A percentile compares a stretch with the other conserved stretches of the same genome.
These are phyloP conservation scores for Petroica traversi DNA, from an alignment of 2,113 vertebrate genomes.

Conservation along the genomic window DNA sequence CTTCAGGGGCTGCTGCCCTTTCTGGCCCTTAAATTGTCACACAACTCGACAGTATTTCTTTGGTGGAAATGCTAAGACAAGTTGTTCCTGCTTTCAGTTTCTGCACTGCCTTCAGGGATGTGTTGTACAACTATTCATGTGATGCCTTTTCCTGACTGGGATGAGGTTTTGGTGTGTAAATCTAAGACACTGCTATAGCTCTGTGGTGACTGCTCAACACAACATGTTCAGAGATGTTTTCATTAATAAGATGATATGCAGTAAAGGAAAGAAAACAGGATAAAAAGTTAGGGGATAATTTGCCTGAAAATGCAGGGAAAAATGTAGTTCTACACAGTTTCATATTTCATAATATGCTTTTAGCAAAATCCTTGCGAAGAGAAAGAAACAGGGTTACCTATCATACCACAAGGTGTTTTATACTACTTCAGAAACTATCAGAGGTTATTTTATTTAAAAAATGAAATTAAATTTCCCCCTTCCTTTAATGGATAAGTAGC, in stretches of 20 bases:
- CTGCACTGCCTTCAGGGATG: background rate
- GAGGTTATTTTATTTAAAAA: background rate
- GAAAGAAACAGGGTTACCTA: background rate
- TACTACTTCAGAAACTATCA: background rate
- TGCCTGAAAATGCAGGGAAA: background rate
- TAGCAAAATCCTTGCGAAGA: background rate
- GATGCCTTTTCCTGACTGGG: background rate
- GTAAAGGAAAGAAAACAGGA: background rate
- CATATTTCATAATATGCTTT: background rate
- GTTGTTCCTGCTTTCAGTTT: background rate
- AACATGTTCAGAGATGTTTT: background rate
- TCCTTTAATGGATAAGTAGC: background rate
- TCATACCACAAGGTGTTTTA: background rate
- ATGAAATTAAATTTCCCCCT: background rate
- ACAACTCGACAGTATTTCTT: background rate
- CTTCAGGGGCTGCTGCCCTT: background rate
- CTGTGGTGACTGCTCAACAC: background rate
- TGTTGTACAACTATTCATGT: background rate
- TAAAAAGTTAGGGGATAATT: background rate
- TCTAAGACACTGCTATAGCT: background rate
- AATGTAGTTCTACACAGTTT: background rate
- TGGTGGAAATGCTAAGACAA: background rate
- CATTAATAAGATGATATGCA: background rate
- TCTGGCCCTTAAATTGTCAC: background rate
- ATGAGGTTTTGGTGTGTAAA: background rate